Conservation (phyloP, 2,113 vertebrate species). For the Montifringilla adamsi region DNA sequence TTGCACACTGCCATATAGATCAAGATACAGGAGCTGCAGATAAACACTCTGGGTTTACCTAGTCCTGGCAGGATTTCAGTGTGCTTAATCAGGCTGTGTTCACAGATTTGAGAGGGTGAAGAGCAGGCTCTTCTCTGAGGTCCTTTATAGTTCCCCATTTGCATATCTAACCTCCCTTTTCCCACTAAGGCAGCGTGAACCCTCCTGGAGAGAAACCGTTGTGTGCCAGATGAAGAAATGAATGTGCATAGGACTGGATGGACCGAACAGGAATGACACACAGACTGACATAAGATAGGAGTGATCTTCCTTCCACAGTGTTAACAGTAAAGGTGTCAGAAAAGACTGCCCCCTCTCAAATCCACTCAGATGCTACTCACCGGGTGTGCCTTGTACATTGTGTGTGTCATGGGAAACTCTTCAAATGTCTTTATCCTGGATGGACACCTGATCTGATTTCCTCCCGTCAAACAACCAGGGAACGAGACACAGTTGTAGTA, state of each 20-base stretch:
- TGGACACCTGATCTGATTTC: conserved; percentile 79
- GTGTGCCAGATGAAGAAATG: background rate
- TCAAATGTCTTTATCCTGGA: conserved; percentile 93
- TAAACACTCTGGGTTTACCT: background rate
- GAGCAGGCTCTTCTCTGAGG: background rate
- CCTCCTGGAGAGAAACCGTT: background rate
- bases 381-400: conserved; percentile 81
- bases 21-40: background rate
- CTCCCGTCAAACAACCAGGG: conserved; percentile 83
- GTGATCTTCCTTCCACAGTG: background rate
- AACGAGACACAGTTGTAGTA: conserved; percentile 97
- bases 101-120: background rate
- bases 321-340: background rate
- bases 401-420: conserved; percentile 87
- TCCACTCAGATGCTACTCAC: conserved; percentile 70
- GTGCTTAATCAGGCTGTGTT: background rate
- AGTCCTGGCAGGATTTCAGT: background rate
- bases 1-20: background rate
- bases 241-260: background rate
- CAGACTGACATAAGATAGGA: conserved; percentile 20
- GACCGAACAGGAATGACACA: conserved; percentile 26
- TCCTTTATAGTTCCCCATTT: background rate
- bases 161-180: background rate
- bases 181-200: background rate
- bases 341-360: background rate